These are phyloP conservation scores for Scleropages formosus DNA, from an alignment of 2,797 vertebrate genomes.

Conservation along the genomic window DNA sequence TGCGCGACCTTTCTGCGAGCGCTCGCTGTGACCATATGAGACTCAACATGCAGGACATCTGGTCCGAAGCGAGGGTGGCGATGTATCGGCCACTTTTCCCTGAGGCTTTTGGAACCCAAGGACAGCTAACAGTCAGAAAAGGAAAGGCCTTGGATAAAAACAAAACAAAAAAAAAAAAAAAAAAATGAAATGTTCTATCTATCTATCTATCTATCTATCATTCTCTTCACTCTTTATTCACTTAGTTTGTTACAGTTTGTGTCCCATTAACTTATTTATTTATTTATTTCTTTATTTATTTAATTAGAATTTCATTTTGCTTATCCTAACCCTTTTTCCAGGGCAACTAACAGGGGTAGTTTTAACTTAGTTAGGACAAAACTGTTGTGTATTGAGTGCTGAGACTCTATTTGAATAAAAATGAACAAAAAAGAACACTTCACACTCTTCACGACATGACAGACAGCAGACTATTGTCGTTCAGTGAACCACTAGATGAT, in stretches of 20 bases:
- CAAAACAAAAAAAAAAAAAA: background rate
- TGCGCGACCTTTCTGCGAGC: constrained; percentile 72
- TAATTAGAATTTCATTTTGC: no score
- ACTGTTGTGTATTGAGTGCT: background rate
- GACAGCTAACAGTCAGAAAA: constrained; percentile 3
- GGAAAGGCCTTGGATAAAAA: constrained; percentile 11
- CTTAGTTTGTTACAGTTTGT: no score
- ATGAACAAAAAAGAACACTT: background rate
- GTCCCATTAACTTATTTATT: no score
- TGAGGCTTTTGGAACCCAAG: constrained; percentile 49
- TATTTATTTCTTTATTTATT: no score
- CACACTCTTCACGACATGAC: background rate
- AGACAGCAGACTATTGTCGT: no score
- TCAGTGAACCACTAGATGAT: background rate
- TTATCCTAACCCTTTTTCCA: no score
- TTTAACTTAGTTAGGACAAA: background rate
- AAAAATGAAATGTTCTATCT: constrained; percentile 2
- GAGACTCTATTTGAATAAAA: background rate
- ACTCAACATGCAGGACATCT: constrained; percentile 69
- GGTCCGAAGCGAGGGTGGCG: constrained; percentile 62
- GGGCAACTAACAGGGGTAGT: no score
- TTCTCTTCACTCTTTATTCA: no score
- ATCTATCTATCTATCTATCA: background rate
- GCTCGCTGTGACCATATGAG: constrained; percentile 72
- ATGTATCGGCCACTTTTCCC: constrained; percentile 59